Conservation (phyloP, 2,113 vertebrate species). For the Pomatostomus ruficeps region DNA sequence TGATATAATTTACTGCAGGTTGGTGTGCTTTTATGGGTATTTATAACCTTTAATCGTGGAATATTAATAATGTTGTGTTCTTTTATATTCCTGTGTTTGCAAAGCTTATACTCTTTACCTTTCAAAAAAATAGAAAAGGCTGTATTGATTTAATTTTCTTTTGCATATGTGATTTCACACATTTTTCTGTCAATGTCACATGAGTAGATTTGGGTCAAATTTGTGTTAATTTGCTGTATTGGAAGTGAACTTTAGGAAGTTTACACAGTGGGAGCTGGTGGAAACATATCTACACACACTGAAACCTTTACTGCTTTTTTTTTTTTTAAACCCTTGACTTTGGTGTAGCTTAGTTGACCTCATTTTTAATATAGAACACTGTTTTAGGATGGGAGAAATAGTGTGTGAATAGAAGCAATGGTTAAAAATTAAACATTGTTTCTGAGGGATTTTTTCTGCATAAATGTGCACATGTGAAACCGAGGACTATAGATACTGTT, state of each 20-base stretch:
- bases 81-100: background rate
- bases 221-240: background rate
- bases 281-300: background rate
- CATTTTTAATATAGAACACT: background rate
- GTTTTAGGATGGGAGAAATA: background rate
- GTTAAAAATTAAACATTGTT: background rate
- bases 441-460: background rate
- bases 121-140: background rate
- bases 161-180: background rate
- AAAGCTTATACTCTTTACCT: background rate
- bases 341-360: background rate
- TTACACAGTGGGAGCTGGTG: background rate
- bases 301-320: background rate
- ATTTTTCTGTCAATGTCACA: background rate
- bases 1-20: background rate
- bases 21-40: background rate
- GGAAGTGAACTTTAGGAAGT: background rate
- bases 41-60: background rate
- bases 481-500: background rate
- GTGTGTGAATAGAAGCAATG: background rate
- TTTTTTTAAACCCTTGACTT: background rate
- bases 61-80: background rate
- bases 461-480: background rate
- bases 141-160: background rate
- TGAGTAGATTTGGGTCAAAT: background rate